Percentiles rank a stretch among this genome's conserved stretches.
Evolutionary conservation across 2,888 invertebrate species (phyloP).

Genomic region (Branchipolynoe longqiensis): DNA sequence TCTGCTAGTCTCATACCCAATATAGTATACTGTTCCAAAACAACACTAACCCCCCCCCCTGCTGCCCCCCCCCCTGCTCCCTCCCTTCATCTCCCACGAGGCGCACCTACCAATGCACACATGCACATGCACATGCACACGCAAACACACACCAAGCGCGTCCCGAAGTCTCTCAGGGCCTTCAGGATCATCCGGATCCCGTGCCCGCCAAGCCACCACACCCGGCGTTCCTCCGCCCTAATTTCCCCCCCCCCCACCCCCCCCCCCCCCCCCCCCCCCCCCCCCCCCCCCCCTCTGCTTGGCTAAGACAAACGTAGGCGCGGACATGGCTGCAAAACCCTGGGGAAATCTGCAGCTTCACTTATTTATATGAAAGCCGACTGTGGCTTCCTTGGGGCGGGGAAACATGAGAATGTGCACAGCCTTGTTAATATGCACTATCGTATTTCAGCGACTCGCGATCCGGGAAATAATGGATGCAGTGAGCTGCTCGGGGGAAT

Average conservation of each 20-base stretch:
- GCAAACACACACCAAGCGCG: no score
- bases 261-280: neutral
- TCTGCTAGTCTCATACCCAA: no score
- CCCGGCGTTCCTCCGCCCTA: neutral
- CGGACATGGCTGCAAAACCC: neutral
- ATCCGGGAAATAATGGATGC: constrained; percentile 25
- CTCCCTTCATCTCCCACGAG: no score
- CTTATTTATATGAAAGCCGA: neutral
- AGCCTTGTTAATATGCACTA: neutral
- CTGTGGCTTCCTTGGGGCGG: neutral
- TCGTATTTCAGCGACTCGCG: neutral
- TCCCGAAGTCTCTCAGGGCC: no score
- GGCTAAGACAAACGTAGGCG: constrained; percentile 14
- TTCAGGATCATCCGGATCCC: no score
- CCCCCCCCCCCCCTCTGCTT: neutral
- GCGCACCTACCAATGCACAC: no score
- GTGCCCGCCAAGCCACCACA: neutral
- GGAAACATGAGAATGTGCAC: neutral
- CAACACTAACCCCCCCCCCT: no score
- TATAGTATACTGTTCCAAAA: no score
- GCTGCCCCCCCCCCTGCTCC: no score
- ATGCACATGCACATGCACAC: no score
- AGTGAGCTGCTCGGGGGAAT: no score
- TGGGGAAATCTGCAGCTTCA: constrained; percentile 19
- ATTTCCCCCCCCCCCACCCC: neutral